A percentile compares a stretch with the other conserved stretches of the same genome.
These are phyloP conservation scores for Phrixothrix hirtus DNA, from an alignment of 2,888 invertebrate genomes.

Conservation along the genomic window DNA sequence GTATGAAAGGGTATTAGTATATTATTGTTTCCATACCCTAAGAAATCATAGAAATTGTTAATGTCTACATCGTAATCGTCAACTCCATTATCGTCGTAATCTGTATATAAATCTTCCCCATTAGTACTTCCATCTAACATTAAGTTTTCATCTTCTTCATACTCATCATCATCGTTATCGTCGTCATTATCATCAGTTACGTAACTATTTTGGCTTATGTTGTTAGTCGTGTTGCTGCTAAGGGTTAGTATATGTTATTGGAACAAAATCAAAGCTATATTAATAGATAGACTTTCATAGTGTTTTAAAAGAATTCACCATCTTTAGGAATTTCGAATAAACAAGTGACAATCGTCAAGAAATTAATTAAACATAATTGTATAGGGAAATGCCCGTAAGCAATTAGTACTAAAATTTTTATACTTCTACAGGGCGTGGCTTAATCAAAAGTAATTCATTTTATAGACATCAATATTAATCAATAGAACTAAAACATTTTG, in stretches of 20 bases:
- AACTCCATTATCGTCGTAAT: slow-evolving; percentile 43
- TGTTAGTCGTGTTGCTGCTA: slow-evolving; percentile 37
- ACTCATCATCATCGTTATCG: too few species aligned
- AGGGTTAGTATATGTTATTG: slow-evolving; percentile 23
- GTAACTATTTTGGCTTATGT: slow-evolving; percentile 42
- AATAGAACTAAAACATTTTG: too few species aligned
- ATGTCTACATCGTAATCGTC: slow-evolving; percentile 46
- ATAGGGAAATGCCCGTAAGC: too few species aligned
- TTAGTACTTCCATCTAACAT: slow-evolving; percentile 39
- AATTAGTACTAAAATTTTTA: too few species aligned
- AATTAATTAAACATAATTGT: too few species aligned
- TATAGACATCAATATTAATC: slow-evolving; percentile 19
- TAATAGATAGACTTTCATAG: too few species aligned
- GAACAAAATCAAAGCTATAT: too few species aligned
- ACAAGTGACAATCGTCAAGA: too few species aligned
- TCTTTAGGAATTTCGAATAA: too few species aligned
- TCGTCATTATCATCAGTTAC: slow-evolving; percentile 43
- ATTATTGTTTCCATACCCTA: slow-evolving; percentile 40
- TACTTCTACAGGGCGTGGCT: too few species aligned
- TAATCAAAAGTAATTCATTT: slow-evolving; percentile 10
- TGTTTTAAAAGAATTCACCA: slow-evolving; percentile 1
- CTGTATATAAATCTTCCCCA: slow-evolving; percentile 37
- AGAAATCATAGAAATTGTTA: slow-evolving; percentile 45
- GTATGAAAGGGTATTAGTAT: slow-evolving; percentile 5
- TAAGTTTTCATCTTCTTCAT: too few species aligned